These are phyloP conservation scores for Odontamblyopus rebecca DNA, from an alignment of 2,797 vertebrate species.

Conservation along the genomic window DNA sequence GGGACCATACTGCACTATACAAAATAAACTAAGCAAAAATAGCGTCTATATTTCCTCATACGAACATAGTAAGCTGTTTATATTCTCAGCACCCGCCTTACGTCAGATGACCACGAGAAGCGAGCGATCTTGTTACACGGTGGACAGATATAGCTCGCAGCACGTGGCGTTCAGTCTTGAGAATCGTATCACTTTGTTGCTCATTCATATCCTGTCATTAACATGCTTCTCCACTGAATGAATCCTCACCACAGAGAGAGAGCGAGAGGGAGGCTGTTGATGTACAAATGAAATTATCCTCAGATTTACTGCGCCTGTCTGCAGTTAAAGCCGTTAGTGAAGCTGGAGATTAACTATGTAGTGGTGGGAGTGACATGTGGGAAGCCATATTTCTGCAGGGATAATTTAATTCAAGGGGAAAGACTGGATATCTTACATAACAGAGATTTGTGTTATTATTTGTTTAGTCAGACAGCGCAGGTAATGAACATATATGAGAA, in stretches of 20 bases:
- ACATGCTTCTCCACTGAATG: conserved; percentile 29
- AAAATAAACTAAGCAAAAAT: too few species aligned
- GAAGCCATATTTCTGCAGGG: conserved; percentile 3
- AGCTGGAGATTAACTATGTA: conserved; percentile 13
- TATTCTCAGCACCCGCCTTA: neutral
- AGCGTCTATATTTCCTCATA: too few species aligned
- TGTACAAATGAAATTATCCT: conserved; percentile 16
- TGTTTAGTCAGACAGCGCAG: neutral
- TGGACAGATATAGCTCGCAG: neutral
- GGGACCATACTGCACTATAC: too few species aligned
- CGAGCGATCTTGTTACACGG: neutral
- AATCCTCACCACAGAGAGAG: neutral
- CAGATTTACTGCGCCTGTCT: conserved; percentile 22
- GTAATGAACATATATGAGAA: neutral
- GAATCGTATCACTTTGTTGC: conserved; percentile 5
- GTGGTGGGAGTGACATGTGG: neutral
- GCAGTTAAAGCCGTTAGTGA: conserved; percentile 5
- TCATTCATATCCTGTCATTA: conserved; percentile 13
- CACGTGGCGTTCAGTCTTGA: neutral
- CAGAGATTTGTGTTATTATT: neutral
- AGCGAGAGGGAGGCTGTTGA: neutral
- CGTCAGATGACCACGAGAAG: neutral
- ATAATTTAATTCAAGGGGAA: neutral
- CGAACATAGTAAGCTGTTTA: neutral
- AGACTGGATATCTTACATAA: neutral